A percentile compares a stretch with the other conserved stretches of the same genome.
Evolutionary conservation across 2,113 vertebrate genomes (phyloP).

Genomic region (Trochalopteron elliotii): DNA sequence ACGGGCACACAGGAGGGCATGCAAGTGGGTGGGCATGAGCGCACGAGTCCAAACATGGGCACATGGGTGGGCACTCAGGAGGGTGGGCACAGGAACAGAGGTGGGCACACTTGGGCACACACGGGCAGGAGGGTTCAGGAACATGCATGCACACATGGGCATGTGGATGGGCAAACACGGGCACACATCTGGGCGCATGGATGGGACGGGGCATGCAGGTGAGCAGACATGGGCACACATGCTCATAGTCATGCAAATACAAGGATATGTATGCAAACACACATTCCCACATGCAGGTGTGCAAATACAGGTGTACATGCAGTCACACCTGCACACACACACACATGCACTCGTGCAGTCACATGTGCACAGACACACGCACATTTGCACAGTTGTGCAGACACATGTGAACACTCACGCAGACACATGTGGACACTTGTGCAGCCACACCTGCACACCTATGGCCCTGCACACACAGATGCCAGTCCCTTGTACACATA

Average conservation of each 20-base stretch:
- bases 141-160: background rate
- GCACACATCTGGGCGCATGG: background rate
- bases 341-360: background rate
- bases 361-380: too few relatives aligned
- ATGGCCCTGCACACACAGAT: background rate
- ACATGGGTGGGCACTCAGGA: background rate
- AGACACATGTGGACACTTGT: background rate
- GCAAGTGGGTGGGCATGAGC: background rate
- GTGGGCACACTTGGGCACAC: background rate
- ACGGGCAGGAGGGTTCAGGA: background rate
- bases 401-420: background rate
- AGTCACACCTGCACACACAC: background rate
- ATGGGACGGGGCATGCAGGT: too few relatives aligned
- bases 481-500: background rate
- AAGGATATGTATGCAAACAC: background rate
- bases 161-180: rapidly evolving
- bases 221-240: background rate
- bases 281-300: rapidly evolving
- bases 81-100: background rate
- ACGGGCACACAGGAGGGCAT: background rate
- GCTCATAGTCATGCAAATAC: background rate
- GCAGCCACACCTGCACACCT: background rate
- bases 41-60: background rate
- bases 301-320: background rate
- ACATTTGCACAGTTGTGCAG: background rate